Base-by-base conservation (phyloP, 2,797 vertebrate genomes). In the Enteromius treurensis region DNA sequence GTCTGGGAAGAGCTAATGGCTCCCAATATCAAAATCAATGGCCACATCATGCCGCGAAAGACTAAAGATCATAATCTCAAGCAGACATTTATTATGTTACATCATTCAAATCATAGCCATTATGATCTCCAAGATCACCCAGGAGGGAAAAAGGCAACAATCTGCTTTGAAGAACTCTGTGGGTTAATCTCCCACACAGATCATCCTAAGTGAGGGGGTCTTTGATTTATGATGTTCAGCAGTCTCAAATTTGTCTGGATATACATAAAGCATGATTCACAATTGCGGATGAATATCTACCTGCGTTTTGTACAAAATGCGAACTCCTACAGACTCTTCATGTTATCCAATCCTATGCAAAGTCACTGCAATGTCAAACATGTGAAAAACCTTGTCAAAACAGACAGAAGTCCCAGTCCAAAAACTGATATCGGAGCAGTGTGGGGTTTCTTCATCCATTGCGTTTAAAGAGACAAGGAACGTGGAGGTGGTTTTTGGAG, bases 221-320 rank as follows among this genome's bases (percentile, higher is more conserved):
- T 84, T 74, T 85, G 79, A 88, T 88, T 87, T 87, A 87, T 87
- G 34, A 85, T 79, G 68, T 84, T 80, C 74, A 68, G 77, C 71
- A 82, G 83, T 87, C 85, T 87, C 78, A 87, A 83, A 87, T 87
- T 90, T 88, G 88, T 82, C 83, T 83, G 76, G 75, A 82, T 81
- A 74, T 84, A 86, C 85, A 90, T 84, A 85, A 87, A 86, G 82
- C 78, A 87, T 88, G 77, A 90, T 88, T 87, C 79, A 87, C 84
- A 85, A 82, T 84, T 68, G 42, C 32, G 51, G 68, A 86, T 81
- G 65, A 77, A 87, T 68, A 86, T 85, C 70, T 87, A 82, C 85
- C 85, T 87, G 75, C 49, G 34, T 65, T 77, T 47, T 55, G 45
- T 37, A 29, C 80, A 86, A 84, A 87, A 87, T 86, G 83, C 86